These are phyloP conservation scores for Harpagifer antarcticus DNA, from an alignment of 2,797 vertebrate species.

Conservation along the genomic window DNA sequence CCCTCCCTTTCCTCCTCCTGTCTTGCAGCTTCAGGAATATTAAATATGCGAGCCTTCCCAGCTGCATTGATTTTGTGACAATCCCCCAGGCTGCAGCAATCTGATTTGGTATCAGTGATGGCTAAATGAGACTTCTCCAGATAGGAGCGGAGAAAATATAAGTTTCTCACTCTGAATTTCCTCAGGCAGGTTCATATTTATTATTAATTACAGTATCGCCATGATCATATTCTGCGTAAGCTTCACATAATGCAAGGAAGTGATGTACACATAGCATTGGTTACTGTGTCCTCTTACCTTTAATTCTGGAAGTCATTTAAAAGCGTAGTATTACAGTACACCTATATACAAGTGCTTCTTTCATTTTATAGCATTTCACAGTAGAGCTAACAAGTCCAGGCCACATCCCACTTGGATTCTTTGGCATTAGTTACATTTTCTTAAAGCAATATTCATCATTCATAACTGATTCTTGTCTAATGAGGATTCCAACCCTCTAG, in stretches of 20 bases:
- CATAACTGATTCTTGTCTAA: conserved; percentile 67
- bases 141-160: conserved; percentile 13
- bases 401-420: conserved; percentile 42
- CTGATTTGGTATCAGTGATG: conserved; percentile 65
- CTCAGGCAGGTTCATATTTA: conserved; percentile 10
- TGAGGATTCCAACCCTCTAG: conserved; percentile 62
- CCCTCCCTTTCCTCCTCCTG: not conserved
- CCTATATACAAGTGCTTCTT: not conserved
- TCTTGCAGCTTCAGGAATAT: conserved; percentile 59
- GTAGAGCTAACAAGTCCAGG: conserved; percentile 25
- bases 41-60: conserved; percentile 51
- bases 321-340: not conserved
- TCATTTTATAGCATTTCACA: conserved; percentile 11
- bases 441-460: conserved; percentile 70
- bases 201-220: not conserved
- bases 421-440: conserved; percentile 56
- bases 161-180: conserved; percentile 29
- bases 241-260: too few relatives aligned
- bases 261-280: too few relatives aligned
- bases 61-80: conserved; percentile 71
- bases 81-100: conserved; percentile 52
- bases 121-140: conserved; percentile 60
- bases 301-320: conserved; percentile 26
- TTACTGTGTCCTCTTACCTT: conserved; percentile 14
- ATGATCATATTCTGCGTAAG: not conserved